Evolutionary conservation across 2,113 vertebrate species (phyloP), one percentile per base, ranked within the genome.

Genomic region (Epinephelus moara): DNA sequence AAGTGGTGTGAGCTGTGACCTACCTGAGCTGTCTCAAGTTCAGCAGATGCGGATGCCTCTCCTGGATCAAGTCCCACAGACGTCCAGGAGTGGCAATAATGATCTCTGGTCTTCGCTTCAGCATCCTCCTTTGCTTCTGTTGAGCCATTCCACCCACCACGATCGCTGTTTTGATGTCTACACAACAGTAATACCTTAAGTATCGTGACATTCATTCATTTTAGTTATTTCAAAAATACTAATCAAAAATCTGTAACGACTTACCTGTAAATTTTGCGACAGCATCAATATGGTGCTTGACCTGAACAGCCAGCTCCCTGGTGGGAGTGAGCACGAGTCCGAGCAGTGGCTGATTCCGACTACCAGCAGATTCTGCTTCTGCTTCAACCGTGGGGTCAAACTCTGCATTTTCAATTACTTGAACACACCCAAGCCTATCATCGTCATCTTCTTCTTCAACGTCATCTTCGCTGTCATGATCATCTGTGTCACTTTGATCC

Each of bases 211-310:
- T 63, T 27, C 11, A 47, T 14, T 75, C 1, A 6, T 1, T 8
- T 37, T 27, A 9, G 12, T 25, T 62, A 7, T 4, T 23, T n/a
- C 2, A 4, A 78, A 57, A 4, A 23, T 18, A 37, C 8, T 42
- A 23, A 1, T 14, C 23, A 2, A 19, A 8, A 33, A 68, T 40
- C 49, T 67, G 50, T 9, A 45, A 63, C 7, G 12, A 83, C 80
- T 81, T 75, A 99, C 98, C 97, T 90, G 98, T 97, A 92, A 97
- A 99, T 89, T 91, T 96, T 14, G 97, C 94, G 6, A 96, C 95
- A 18, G 98, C 98, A 77, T 99, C 98, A 50, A 99, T 96, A 73
- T 99, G 98, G 74, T 99, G 97, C 62, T 98, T 99, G 78, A 99
- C 97, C 93, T 99, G 98, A 53, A 99, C 95, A 6, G 98, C 98